Evolutionary conservation across 2,888 invertebrate genomes (phyloP), one percentile per base, ranked within the genome.

Genomic region (Papilio protenor): DNA sequence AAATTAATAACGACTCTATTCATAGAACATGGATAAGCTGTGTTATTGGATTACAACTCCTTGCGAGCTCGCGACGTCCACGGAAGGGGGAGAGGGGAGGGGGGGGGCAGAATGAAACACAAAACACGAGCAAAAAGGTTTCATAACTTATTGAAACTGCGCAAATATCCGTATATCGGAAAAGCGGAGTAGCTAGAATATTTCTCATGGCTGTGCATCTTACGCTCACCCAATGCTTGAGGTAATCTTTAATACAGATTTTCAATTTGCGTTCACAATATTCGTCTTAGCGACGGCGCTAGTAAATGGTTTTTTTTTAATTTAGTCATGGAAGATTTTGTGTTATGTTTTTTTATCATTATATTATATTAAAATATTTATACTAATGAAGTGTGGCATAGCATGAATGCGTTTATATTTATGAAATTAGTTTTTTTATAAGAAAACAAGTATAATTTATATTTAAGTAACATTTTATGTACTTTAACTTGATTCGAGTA

Each of bases 41-140:
- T 82, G 90, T 92, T 92, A 92, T 91, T 91, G 87, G 90, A 92
- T 92, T 92, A 92, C 88, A 87, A 87, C 88, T 90, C 88, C 87
- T 90, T 88, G 84, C 81, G 72, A 80, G 79, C 83, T 74, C 79
- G 78, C 80, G 77, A 81, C 75, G 59, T 71, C 70, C 74, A 59
- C 10, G 23, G 64, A 3, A 61, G 23, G 11, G 80, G 76, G 81
- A 81, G 81, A 40, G 83, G 86, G 85, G 87, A 86, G 87, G 87
- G n/a, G 14, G 75, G 55, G 40, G 79, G 75, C 81, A 81, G 81
- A 83, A 86, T 84, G 87, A 87, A 89, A 88, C 88, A 89, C 87
- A 87, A 89, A 89, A 89, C 86, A 85, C 82, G 80, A 85, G 85
- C 85, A 87, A 81, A 86, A 86, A 78, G 92, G 90, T 89, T 91